Base-by-base conservation (phyloP, 1,140 invertebrate species). In the Paraescarpia echinospica region DNA sequence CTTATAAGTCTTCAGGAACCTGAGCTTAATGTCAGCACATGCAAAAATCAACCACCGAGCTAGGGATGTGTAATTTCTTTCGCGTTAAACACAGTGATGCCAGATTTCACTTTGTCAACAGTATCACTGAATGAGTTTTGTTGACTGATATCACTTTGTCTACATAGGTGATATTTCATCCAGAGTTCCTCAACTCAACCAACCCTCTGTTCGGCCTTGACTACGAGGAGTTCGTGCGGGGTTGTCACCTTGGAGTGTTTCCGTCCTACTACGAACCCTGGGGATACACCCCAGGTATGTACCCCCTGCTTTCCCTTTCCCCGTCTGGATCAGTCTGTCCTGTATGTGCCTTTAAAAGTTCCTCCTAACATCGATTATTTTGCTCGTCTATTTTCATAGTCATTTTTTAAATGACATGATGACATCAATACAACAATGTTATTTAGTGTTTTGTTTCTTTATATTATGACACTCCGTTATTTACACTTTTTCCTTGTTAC, bases 211-310 rank as follows among this genome's bases (percentile, higher is more conserved):
- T 99, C 96, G 98, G 98, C 8, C 96, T 99, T 93, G 99, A 99
- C 95, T 99, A 99, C 95, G 99, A 99, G 96, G 99, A 99, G 95
- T 99, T 99, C 96, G 99, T 99, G 0, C 97, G 99, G 92, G 99
- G 99, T 89, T 99, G 99, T 95, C 99, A 99, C 96, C 97, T 99
- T 93, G 99, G 99, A 6, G 99, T 99, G 31, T 99, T 99, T 96
- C 99, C 99, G 1, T 99, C 99, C 1, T 99, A 99, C 95, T 99
- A 99, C 95, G 99, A 99, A 96, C 99, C 99, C 0, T 99, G 99
- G 99, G 99, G 99, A 0, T 99, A 99, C 96, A 99, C 99, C 0
- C 99, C 99, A 1, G 97, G 96, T 97, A 94, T 27, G 48, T 48
- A n/a, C 33, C 91, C 31, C 27, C 35, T 92, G 91, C 77, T 14